Evolutionary conservation across 1,140 invertebrate species (phyloP), one percentile per base, ranked within the genome.

Genomic region (Drosophila dunni): DNA sequence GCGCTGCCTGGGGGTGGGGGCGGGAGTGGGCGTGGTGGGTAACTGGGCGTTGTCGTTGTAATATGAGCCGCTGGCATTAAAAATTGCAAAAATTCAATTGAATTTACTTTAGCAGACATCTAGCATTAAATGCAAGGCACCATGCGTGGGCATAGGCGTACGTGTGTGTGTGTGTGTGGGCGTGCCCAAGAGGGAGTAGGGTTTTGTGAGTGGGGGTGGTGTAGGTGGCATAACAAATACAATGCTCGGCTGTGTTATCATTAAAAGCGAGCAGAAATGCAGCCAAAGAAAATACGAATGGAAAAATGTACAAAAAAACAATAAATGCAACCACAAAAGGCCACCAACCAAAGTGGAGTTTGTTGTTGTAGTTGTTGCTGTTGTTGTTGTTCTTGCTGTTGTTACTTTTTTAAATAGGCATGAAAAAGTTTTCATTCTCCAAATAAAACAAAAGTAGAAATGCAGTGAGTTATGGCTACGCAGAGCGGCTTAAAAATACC

Each of bases 81-180:
- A 82, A 71, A 88, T 76, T 88, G 73, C 79, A 88, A 77, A 83
- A 86, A 83, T 73, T 83, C 83, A 86, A 86, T 86, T 86, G 84
- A 89, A 89, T 86, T 86, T 86, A 83, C 79, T 86, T 74, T 75
- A 81, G 84, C 79, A 86, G 79, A 88, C 79, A 77, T 56, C 68
- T 74, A 74, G 76, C 83, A 83, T 77, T 86, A 76, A 86, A 88
- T 86, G 83, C 80, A 79, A 79, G 78, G 48, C 63, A 56, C 58
- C 45, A 61, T 64, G 71, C 74, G 75, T 76, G 72, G 65, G 61
- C 46, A 58, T 73, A 66, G 58, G 29, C 0, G 50, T 1, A 24
- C 8, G 8, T 38, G 34, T 36, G 36, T 45, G 13, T 45, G 42
- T 7, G 42, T 45, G 11, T 38, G 29, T 54, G 33, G 13, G 51